phyloP scores from a whole-genome alignment of 1,140 invertebrate genomes.

The Nasonia vitripennis region DNA sequence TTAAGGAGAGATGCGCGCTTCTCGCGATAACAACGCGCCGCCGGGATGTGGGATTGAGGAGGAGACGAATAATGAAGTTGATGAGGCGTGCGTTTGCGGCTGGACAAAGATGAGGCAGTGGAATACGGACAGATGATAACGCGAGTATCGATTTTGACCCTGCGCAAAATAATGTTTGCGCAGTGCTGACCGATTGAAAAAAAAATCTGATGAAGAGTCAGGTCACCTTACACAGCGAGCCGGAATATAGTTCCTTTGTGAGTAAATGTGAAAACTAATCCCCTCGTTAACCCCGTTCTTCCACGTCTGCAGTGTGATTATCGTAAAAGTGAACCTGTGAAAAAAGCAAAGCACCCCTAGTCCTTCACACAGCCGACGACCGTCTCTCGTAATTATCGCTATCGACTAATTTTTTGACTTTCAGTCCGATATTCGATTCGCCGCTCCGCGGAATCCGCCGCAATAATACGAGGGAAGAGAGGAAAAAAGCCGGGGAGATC shows the following conservation, averaged over 20 bases:
- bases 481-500: neutral
- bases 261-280: neutral
- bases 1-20: conserved; percentile 36
- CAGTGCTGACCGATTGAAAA: no score
- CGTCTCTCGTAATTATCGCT: neutral
- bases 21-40: conserved; percentile 58
- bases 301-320: neutral
- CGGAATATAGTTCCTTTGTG: neutral
- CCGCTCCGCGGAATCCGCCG: neutral
- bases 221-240: no score
- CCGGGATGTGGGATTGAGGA: conserved; percentile 9
- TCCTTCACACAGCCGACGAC: no score
- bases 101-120: neutral
- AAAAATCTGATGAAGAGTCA: no score
- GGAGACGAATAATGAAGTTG: conserved; percentile 17
- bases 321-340: neutral
- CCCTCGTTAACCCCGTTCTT: no score
- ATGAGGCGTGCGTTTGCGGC: neutral
- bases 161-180: no score
- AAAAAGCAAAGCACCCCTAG: neutral
- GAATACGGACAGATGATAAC: no score
- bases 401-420: conserved; percentile 29
- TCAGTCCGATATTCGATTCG: conserved; percentile 15
- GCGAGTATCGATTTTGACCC: no score
- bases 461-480: neutral